Percentiles rank a stretch among this genome's conserved stretches.
Conservation (phyloP, 2,888 invertebrate genomes). For the Tenthredo scrophulariae region DNA sequence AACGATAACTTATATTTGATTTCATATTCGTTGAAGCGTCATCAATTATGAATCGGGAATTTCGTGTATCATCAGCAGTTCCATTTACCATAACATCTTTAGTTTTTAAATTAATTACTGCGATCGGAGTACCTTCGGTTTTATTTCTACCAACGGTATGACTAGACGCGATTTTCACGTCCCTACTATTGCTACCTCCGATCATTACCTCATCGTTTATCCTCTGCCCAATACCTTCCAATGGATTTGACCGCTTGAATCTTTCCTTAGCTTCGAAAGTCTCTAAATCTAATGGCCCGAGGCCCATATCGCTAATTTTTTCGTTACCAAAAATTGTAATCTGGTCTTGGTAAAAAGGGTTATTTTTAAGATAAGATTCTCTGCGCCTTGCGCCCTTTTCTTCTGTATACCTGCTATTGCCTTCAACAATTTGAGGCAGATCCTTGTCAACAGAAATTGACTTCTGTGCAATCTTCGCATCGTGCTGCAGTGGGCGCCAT, state of each 20-base stretch:
- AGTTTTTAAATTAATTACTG: background rate
- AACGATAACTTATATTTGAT: background rate
- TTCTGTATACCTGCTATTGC: conserved; percentile 75
- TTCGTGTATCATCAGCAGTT: background rate
- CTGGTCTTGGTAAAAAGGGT: conserved; percentile 36
- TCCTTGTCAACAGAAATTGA: conserved; percentile 57
- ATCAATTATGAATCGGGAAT: background rate
- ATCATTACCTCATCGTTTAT: background rate
- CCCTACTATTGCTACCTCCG: background rate
- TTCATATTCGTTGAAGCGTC: background rate
- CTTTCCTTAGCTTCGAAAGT: background rate
- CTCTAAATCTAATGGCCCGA: background rate
- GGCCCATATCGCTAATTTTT: conserved; percentile 2
- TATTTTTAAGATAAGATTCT: conserved; percentile 17
- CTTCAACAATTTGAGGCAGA: conserved; percentile 61
- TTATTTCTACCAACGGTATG: background rate
- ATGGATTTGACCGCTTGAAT: no score
- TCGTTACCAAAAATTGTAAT: background rate
- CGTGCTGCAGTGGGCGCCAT: conserved; percentile 58
- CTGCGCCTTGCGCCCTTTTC: conserved; percentile 11
- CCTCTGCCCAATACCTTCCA: background rate
- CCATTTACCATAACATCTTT: background rate
- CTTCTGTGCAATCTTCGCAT: conserved; percentile 56
- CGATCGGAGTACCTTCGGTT: background rate
- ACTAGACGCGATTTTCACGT: background rate